Evolutionary conservation across 1,140 invertebrate genomes (phyloP).

Genomic region (Sitodiplosis mosellana): DNA sequence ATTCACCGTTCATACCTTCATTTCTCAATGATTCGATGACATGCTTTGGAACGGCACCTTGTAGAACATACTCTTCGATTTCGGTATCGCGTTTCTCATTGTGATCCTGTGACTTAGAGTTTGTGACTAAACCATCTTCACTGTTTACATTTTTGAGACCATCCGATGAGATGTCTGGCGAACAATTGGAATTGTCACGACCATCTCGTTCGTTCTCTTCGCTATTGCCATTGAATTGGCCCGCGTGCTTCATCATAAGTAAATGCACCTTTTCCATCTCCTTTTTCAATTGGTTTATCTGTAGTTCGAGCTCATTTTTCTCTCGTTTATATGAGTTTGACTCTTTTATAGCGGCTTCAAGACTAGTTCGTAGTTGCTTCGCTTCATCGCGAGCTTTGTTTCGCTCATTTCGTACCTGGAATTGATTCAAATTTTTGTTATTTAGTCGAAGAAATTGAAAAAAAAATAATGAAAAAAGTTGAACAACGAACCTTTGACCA

Average conservation of each 20-base stretch:
- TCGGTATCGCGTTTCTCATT: slow-evolving; percentile 28
- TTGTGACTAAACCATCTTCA: slow-evolving; percentile 26
- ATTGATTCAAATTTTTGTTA: slow-evolving; percentile 1
- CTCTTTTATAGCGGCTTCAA: slow-evolving; percentile 65
- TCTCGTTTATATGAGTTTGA: slow-evolving; percentile 52
- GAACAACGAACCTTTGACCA: slow-evolving; percentile 86
- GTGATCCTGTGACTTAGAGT: slow-evolving; percentile 5
- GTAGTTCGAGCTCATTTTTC: slow-evolving; percentile 56
- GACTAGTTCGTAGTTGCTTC: slow-evolving; percentile 57
- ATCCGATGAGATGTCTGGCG: slow-evolving; percentile 22
- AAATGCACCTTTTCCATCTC: slow-evolving; percentile 58
- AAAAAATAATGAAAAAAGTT: neutral
- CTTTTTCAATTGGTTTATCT: slow-evolving; percentile 64
- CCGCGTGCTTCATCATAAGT: slow-evolving; percentile 45
- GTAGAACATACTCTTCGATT: slow-evolving; percentile 41
- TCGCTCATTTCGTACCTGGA: slow-evolving; percentile 56
- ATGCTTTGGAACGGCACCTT: slow-evolving; percentile 35
- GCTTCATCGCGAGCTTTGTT: slow-evolving; percentile 76
- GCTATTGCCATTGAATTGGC: slow-evolving; percentile 33
- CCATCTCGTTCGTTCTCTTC: slow-evolving; percentile 21
- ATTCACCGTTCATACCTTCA: neutral
- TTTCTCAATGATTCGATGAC: neutral
- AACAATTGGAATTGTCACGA: slow-evolving; percentile 14
- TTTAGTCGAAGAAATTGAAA: neutral
- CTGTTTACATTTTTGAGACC: slow-evolving; percentile 25